phyloP scores from a whole-genome alignment of 1,140 invertebrate species.

The Scylla paramamosain region DNA sequence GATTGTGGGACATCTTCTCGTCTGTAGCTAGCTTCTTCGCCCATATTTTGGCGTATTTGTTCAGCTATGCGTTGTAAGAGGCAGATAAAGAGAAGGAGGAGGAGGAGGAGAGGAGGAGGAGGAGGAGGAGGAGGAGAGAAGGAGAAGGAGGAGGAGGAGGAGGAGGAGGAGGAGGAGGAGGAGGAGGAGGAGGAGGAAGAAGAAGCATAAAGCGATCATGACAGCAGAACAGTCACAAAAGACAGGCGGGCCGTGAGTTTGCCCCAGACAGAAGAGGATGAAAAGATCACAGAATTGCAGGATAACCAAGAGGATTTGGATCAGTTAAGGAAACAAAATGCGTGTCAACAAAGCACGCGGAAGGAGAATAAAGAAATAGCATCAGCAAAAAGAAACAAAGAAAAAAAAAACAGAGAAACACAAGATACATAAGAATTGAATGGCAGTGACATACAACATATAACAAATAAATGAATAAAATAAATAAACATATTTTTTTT shows the following conservation, averaged over 20 bases:
- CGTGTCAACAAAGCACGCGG: neutral
- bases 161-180: constrained; percentile 8
- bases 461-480: neutral
- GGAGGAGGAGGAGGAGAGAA: neutral
- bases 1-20: constrained; percentile 87
- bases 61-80: constrained; percentile 80
- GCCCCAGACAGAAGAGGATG: neutral
- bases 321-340: neutral
- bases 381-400: neutral
- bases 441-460: neutral
- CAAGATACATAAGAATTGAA: neutral
- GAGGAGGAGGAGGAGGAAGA: neutral
- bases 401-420: neutral
- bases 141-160: neutral
- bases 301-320: neutral
- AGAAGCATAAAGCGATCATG: neutral
- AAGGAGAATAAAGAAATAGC: neutral
- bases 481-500: neutral
- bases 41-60: constrained; percentile 90
- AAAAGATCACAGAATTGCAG: neutral
- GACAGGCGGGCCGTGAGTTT: neutral
- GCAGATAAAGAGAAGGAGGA: neutral
- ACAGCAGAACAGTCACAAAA: neutral
- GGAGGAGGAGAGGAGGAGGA: neutral
- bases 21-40: constrained; percentile 87